Percentiles rank a stretch among this genome's conserved stretches.
Conservation (phyloP, 2,797 vertebrate species). For the Gymnoscopelus braueri region DNA sequence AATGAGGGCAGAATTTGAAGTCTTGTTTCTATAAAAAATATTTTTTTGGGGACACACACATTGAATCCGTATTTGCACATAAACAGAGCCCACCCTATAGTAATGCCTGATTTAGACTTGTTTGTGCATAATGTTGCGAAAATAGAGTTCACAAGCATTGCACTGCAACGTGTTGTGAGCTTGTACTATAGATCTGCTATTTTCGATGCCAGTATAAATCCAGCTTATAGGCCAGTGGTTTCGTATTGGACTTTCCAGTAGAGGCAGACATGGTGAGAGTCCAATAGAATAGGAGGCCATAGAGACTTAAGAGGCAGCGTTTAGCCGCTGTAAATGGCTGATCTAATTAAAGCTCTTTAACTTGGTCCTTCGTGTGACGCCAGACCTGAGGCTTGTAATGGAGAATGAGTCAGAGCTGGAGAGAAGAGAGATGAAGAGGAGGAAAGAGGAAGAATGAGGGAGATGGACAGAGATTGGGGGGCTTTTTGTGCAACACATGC, state of each 20-base stretch:
- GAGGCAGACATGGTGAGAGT: slow-evolving; percentile 47
- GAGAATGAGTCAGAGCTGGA: slow-evolving; percentile 74
- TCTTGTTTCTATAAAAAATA: slow-evolving; percentile 1
- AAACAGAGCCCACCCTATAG: too few species aligned
- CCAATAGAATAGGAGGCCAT: slow-evolving; percentile 40
- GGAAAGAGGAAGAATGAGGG: background rate
- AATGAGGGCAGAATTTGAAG: slow-evolving; percentile 19
- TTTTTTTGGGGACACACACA: too few species aligned
- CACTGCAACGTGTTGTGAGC: too few species aligned
- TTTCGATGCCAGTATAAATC: too few species aligned
- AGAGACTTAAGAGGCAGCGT: slow-evolving; percentile 51
- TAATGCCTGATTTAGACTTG: too few species aligned
- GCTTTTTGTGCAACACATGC: slow-evolving; percentile 52
- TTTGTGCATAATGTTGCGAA: too few species aligned
- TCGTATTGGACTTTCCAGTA: slow-evolving; percentile 19
- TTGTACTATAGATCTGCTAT: too few species aligned
- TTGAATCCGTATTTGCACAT: too few species aligned
- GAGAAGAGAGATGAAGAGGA: slow-evolving; percentile 9
- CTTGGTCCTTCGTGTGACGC: slow-evolving; percentile 58
- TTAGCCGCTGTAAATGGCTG: slow-evolving; percentile 61
- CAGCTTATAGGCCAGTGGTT: slow-evolving; percentile 13
- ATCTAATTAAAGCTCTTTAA: slow-evolving; percentile 70
- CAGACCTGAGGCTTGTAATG: slow-evolving; percentile 68
- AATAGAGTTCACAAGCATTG: too few species aligned
- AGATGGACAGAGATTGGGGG: slow-evolving; percentile 18